These are phyloP conservation scores for Lithodes maja DNA, from an alignment of 2,888 invertebrate genomes.

Conservation along the genomic window DNA sequence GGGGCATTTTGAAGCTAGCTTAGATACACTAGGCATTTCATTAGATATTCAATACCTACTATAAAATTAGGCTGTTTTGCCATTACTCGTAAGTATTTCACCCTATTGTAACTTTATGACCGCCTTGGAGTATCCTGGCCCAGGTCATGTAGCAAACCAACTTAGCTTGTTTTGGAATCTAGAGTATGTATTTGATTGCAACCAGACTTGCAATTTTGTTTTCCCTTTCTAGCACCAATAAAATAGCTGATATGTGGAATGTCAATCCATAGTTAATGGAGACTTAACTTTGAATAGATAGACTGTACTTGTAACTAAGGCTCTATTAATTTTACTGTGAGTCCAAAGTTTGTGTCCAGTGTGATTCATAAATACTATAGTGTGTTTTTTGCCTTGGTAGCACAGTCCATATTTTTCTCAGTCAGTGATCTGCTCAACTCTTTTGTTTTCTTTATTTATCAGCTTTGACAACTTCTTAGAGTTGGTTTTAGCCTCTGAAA, in stretches of 20 bases:
- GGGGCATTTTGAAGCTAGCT: too few species aligned
- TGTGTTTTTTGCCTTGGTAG: conserved; percentile 34
- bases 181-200: too few species aligned
- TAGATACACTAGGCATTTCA: too few species aligned
- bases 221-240: background rate
- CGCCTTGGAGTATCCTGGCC: too few species aligned
- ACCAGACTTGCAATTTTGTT: too few species aligned
- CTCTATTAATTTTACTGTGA: background rate
- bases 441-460: conserved; percentile 57
- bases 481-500: conserved; percentile 67
- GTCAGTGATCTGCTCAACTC: conserved; percentile 44
- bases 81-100: too few species aligned
- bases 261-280: background rate
- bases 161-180: too few species aligned
- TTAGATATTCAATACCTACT: too few species aligned
- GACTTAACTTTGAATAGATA: background rate
- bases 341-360: background rate
- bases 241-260: background rate
- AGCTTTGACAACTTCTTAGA: conserved; percentile 68
- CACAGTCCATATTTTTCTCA: conserved; percentile 30
- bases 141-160: too few species aligned
- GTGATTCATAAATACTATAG: conserved; percentile 14
- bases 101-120: too few species aligned
- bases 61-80: too few species aligned
- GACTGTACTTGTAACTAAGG: background rate